Percentiles rank a stretch among this genome's conserved stretches.
Evolutionary conservation across 64 coral and sea anemone genomes (phyloP).

Genomic region (Platygyra sinensis): DNA sequence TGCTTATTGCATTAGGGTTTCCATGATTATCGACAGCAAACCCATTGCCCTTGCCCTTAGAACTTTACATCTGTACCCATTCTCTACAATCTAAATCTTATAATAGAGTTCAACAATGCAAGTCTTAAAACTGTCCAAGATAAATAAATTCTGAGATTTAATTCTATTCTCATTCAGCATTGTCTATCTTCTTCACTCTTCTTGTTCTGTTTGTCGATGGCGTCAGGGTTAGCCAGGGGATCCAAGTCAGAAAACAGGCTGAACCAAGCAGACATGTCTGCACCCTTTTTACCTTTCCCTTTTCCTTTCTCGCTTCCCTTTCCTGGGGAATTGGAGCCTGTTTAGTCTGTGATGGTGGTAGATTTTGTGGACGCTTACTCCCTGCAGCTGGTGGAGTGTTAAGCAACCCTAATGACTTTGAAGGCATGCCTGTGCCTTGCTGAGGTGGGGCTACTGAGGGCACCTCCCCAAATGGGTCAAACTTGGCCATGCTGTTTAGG

Average conservation of each 20-base stretch:
- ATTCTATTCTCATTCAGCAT: conserved; percentile 44
- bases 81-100: neutral
- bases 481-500: conserved; percentile 81
- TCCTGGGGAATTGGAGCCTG: neutral
- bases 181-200: conserved; percentile 89
- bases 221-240: conserved; percentile 96
- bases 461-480: conserved; percentile 72
- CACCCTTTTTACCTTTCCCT: conserved; percentile 72
- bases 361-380: conserved; percentile 30
- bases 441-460: neutral
- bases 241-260: conserved; percentile 98
- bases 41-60: too few relatives aligned
- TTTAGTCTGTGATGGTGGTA: neutral
- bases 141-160: conserved; percentile 12
- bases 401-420: neutral
- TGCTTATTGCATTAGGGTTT: too few relatives aligned
- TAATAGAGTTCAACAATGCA: neutral
- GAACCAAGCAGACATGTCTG: conserved; percentile 93
- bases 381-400: conserved; percentile 3
- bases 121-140: neutral
- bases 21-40: too few relatives aligned
- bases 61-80: neutral
- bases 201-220: conserved; percentile 88
- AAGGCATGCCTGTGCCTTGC: neutral
- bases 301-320: conserved; percentile 40